Conservation (phyloP, 1,140 invertebrate species). For the Drosophila elegans region DNA sequence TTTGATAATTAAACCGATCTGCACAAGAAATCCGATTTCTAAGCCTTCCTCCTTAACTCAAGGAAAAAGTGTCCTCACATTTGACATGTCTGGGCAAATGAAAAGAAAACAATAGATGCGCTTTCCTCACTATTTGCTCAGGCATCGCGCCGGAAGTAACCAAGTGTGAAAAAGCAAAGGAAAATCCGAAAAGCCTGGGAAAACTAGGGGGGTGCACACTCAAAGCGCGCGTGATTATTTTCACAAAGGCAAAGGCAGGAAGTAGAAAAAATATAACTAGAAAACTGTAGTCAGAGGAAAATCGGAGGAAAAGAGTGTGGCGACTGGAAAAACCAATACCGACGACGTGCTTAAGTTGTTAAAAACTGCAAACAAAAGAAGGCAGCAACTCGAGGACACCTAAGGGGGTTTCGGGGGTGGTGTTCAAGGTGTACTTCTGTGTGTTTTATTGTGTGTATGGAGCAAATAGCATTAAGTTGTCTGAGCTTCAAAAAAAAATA, state of each 20-base stretch:
- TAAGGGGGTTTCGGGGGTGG: no score
- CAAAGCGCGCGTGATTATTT: constrained; percentile 81
- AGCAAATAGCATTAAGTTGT: constrained; percentile 82
- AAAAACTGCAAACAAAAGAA: constrained; percentile 77
- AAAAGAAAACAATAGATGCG: constrained; percentile 76
- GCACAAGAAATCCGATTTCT: background rate
- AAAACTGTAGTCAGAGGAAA: constrained; percentile 29
- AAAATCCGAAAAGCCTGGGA: constrained; percentile 52
- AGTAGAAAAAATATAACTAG: constrained; percentile 57
- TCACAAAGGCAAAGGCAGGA: constrained; percentile 80
- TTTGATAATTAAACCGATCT: background rate
- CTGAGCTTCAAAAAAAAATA: constrained; percentile 63
- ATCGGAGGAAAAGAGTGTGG: constrained; percentile 37
- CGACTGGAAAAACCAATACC: constrained; percentile 77
- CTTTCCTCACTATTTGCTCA: constrained; percentile 42
- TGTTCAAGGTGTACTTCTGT: constrained; percentile 18
- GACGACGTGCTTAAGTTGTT: constrained; percentile 82
- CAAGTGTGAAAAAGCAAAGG: constrained; percentile 80
- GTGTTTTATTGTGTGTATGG: constrained; percentile 45
- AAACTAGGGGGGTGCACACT: constrained; percentile 35
- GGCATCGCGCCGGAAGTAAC: constrained; percentile 65
- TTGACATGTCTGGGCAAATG: constrained; percentile 61
- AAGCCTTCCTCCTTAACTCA: background rate
- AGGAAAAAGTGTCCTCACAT: constrained; percentile 9
- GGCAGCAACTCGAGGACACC: constrained; percentile 19